Evolutionary conservation across 2,888 invertebrate species (phyloP).

Genomic region (Congeria kusceri): DNA sequence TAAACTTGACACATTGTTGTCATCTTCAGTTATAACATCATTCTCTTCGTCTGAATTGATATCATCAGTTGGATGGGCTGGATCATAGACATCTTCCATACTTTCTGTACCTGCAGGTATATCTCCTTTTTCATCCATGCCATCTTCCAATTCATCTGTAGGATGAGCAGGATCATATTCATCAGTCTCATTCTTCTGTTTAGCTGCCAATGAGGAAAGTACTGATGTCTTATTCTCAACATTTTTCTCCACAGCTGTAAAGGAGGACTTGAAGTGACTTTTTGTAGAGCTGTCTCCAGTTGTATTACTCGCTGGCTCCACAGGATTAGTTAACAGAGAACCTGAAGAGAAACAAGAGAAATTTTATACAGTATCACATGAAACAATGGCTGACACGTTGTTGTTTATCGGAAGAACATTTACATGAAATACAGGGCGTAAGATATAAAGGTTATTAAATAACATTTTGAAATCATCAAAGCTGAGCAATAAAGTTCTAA

Average conservation of each 20-base stretch:
- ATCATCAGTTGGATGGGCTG: constrained; percentile 62
- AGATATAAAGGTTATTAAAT: too few relatives aligned
- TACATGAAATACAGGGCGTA: too few relatives aligned
- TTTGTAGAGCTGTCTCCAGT: constrained; percentile 10
- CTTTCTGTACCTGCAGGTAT: neutral
- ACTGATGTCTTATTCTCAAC: constrained; percentile 28
- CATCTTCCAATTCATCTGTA: constrained; percentile 59
- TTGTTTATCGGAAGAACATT: too few relatives aligned
- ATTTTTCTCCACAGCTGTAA: constrained; percentile 36
- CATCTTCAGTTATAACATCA: constrained; percentile 21
- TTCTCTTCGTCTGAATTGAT: constrained; percentile 44
- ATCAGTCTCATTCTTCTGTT: constrained; percentile 25
- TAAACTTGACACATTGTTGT: constrained; percentile 7
- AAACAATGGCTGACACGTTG: too few relatives aligned
- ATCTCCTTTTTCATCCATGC: constrained; percentile 10
- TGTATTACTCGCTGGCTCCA: constrained; percentile 14
- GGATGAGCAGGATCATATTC: constrained; percentile 62
- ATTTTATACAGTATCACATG: too few relatives aligned
- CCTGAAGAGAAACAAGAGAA: constrained; percentile 42
- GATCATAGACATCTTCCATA: constrained; percentile 54
- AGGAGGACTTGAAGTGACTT: constrained; percentile 53
- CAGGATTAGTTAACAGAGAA: constrained; percentile 46
- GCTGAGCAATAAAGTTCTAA: too few relatives aligned
- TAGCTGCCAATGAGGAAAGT: constrained; percentile 20
- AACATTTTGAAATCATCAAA: too few relatives aligned